Evolutionary conservation across 1,140 invertebrate species (phyloP).

Genomic region (Atta colombica): DNA sequence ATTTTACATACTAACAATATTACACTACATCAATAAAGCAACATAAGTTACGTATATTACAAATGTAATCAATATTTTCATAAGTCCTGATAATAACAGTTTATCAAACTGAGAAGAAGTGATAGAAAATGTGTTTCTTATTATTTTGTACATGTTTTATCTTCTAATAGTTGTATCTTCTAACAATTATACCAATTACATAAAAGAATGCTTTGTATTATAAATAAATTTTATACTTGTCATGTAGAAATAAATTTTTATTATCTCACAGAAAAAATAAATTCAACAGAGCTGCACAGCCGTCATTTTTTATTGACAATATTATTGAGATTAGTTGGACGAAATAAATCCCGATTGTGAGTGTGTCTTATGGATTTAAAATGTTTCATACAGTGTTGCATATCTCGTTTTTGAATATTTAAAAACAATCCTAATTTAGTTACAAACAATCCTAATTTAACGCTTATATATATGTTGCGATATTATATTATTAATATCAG

Average conservation of each 20-base stretch:
- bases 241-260: conserved; percentile 36
- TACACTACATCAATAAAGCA: conserved; percentile 44
- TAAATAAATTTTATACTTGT: conserved; percentile 30
- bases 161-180: background rate
- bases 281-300: conserved; percentile 62
- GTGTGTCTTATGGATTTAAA: conserved; percentile 42
- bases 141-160: conserved; percentile 35
- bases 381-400: conserved; percentile 8
- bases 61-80: conserved; percentile 56
- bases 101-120: conserved; percentile 32
- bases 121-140: conserved; percentile 31
- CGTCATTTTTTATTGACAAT: conserved; percentile 46
- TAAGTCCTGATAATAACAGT: conserved; percentile 47
- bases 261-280: conserved; percentile 37
- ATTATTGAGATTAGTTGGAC: conserved; percentile 34
- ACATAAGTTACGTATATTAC: conserved; percentile 56
- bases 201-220: conserved; percentile 43
- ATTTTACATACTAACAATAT: conserved; percentile 31
- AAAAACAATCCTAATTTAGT: conserved; percentile 61
- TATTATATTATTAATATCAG: conserved; percentile 36
- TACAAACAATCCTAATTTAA: conserved; percentile 60
- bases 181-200: background rate
- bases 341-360: conserved; percentile 51
- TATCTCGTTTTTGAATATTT: conserved; percentile 47
- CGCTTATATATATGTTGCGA: background rate